phyloP scores from a whole-genome alignment of 2,797 vertebrate species.

The Ammospiza maritima region DNA sequence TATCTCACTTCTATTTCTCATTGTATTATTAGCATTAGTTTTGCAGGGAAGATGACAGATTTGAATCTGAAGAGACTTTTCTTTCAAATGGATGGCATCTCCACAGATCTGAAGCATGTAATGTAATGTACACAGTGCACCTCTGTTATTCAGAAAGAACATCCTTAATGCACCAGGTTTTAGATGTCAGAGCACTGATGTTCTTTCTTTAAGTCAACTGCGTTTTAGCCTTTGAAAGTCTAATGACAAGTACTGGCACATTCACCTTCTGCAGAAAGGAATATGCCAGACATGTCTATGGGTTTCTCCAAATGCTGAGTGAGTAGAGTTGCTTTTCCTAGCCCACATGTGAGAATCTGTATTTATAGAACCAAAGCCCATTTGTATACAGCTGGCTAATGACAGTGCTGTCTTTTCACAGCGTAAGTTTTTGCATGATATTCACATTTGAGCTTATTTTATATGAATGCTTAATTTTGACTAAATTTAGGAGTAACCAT shows the following conservation, averaged over 20 bases:
- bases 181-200: background rate
- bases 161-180: background rate
- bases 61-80: background rate
- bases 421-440: background rate
- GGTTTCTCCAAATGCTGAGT: slow-evolving; percentile 23
- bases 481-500: slow-evolving; percentile 17
- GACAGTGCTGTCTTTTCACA: slow-evolving; percentile 9
- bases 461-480: background rate
- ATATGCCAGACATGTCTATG: background rate
- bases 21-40: background rate
- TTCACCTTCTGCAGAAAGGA: background rate
- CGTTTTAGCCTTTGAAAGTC: background rate
- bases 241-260: background rate
- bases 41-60: background rate
- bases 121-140: background rate
- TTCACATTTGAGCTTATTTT: slow-evolving; percentile 13
- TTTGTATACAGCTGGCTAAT: slow-evolving; percentile 52
- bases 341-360: background rate
- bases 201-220: background rate
- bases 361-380: slow-evolving; percentile 30
- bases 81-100: background rate
- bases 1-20: background rate
- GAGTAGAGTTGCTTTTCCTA: slow-evolving; percentile 2
- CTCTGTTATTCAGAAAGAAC: background rate
- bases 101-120: background rate